phyloP scores from a whole-genome alignment of 1,140 invertebrate genomes.

The Drosophila kanapiae region DNA sequence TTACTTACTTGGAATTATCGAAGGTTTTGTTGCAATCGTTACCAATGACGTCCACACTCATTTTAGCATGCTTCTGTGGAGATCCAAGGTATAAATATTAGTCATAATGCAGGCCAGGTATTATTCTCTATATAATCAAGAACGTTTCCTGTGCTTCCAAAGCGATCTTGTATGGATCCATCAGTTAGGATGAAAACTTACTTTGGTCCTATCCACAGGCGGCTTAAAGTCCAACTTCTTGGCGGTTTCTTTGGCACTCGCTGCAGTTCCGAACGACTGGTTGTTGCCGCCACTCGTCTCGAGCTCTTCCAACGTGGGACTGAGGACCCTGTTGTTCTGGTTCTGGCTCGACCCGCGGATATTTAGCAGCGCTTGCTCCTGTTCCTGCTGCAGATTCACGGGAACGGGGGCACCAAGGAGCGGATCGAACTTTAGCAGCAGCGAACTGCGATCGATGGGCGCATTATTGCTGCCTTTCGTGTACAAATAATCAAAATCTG shows the following conservation, averaged over 20 bases:
- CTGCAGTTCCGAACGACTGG: conserved; percentile 64
- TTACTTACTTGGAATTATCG: conserved; percentile 78
- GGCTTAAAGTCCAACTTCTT: conserved; percentile 60
- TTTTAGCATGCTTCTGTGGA: conserved; percentile 81
- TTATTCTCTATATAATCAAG: too few species aligned
- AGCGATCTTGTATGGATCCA: too few species aligned
- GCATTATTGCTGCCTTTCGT: conserved; percentile 80
- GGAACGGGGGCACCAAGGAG: conserved; percentile 78
- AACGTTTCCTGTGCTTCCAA: too few species aligned
- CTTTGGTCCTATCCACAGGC: conserved; percentile 73
- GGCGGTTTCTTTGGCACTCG: conserved; percentile 53
- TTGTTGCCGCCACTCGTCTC: conserved; percentile 71
- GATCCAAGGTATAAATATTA: not conserved
- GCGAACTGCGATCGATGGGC: conserved; percentile 75
- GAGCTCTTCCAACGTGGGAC: conserved; percentile 80
- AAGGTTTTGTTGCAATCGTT: conserved; percentile 84
- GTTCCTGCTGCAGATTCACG: conserved; percentile 59
- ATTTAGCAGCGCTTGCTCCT: conserved; percentile 47
- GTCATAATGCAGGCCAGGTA: not conserved
- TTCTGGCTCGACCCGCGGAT: conserved; percentile 44
- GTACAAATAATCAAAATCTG: conserved; percentile 84
- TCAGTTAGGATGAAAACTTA: conserved; percentile 15
- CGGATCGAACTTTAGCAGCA: conserved; percentile 83
- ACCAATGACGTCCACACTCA: conserved; percentile 85
- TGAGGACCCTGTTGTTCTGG: conserved; percentile 52